These are phyloP conservation scores for Cryptoprocta ferox DNA, from an alignment of 2,797 vertebrate genomes.

Conservation along the genomic window DNA sequence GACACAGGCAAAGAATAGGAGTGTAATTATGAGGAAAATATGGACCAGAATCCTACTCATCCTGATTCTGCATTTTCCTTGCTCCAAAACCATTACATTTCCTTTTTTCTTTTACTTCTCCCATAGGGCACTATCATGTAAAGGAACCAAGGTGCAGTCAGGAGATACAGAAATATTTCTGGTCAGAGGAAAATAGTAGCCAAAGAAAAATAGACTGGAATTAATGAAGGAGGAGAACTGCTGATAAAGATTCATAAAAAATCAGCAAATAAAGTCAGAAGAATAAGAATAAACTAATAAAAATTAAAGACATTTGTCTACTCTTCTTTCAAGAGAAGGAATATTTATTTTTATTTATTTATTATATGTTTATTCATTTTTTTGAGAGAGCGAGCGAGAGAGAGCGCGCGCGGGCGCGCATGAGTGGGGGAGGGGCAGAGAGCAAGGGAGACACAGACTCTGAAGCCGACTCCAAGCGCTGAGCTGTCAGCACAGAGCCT, in stretches of 20 bases:
- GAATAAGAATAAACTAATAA: slow-evolving; percentile 10
- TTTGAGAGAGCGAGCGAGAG: too few relatives aligned
- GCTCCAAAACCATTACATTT: neutral
- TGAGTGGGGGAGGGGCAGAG: too few relatives aligned
- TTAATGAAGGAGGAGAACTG: slow-evolving; percentile 1
- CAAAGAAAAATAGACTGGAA: slow-evolving; percentile 13
- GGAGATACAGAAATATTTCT: neutral
- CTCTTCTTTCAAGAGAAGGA: slow-evolving; percentile 31
- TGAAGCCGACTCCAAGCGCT: too few relatives aligned
- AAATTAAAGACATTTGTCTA: neutral
- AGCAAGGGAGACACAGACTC: too few relatives aligned
- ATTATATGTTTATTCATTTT: too few relatives aligned
- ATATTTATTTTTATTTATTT: neutral
- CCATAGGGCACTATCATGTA: neutral
- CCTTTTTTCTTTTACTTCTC: neutral
- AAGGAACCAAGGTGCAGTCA: neutral
- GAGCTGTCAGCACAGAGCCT: too few relatives aligned
- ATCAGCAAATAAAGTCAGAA: neutral
- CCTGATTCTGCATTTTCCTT: neutral
- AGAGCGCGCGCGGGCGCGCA: too few relatives aligned
- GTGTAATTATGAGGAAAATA: neutral
- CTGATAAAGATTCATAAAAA: neutral
- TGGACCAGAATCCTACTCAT: neutral
- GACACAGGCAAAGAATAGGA: neutral
- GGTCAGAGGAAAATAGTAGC: neutral